Evolutionary conservation across 2,797 vertebrate genomes (phyloP).

Genomic region (Pteronotus mesoamericanus): DNA sequence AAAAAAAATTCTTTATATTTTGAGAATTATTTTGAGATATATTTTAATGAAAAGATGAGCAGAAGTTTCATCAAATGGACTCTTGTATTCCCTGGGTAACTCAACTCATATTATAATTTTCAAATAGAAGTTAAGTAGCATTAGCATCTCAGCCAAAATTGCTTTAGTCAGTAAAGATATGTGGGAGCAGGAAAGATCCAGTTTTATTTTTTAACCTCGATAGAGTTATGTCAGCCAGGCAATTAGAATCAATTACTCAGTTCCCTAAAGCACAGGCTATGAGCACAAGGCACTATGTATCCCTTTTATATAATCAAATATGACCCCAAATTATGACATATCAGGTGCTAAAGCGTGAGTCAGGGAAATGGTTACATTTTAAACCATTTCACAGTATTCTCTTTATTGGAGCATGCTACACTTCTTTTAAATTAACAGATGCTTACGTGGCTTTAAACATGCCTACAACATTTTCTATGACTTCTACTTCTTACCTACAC

Average conservation of each 20-base stretch:
- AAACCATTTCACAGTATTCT: neutral
- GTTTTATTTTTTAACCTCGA: neutral
- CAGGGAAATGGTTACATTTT: neutral
- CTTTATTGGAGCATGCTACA: neutral
- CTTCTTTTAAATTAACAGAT: neutral
- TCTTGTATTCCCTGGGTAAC: neutral
- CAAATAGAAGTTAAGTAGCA: neutral
- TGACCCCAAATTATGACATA: neutral
- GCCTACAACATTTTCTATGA: neutral
- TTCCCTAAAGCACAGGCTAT: neutral
- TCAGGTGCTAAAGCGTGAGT: neutral
- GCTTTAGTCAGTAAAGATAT: neutral
- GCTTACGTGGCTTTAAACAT: neutral
- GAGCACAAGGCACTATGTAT: neutral
- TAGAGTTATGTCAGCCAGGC: neutral
- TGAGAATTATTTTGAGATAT: neutral
- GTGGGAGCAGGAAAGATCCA: neutral
- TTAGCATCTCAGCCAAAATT: neutral
- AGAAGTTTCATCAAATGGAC: neutral
- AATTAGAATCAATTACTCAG: neutral
- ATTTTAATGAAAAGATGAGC: neutral
- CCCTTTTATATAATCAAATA: neutral
- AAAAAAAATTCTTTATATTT: neutral
- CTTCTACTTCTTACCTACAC: neutral
- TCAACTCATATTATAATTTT: conserved; percentile 5